Base-by-base conservation (phyloP, 2,888 invertebrate species). In the Nyleta sp. region DNA sequence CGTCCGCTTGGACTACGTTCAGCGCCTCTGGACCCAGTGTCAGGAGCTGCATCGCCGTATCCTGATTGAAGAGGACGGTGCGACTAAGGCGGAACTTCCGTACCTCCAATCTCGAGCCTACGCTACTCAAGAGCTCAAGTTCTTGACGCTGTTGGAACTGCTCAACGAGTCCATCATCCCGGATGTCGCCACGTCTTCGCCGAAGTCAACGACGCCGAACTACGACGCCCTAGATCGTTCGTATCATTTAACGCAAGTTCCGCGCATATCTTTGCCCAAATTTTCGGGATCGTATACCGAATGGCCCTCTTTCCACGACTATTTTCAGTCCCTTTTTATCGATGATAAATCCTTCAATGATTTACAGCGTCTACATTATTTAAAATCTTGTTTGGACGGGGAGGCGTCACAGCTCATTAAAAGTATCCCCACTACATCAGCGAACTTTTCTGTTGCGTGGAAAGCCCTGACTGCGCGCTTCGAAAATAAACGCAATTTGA, bases 341-440 rank as follows among this genome's bases (percentile, higher is more conserved):
- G 24, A 44, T n/a, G 44, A 59, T 42, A 15, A 8, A 6, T 28
- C 42, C 1, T 59, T 11, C 28, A 28, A 42, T 13, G 17, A 59
- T 42, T 17, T 59, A 10, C 28, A 42, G 7, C 5, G 18, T 20
- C 17, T 18, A 42, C 55, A 55, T 55, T 55, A 55, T 40, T 10
- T 55, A 8, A 59, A 42, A 18, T 59, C 57, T 10, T 42, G 57
- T 13, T 17, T 59, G 7, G 28, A 59, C 11, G 57, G 57, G 11
- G 42, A 59, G 1, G 42, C 40, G 7, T 18, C 31, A 4, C 44
- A 28, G 10, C 13, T 44, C 4, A 5, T 59, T 2, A 15, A 31
- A 42, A 59, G 24, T 28, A 10, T 59, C 8, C 18, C 55, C 1
- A 18, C 13, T 13, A 57, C 2, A 6, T 18, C 10, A 1, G 11